A percentile compares a stretch with the other conserved stretches of the same genome.
Conservation (phyloP, 2,888 invertebrate genomes). For the Taphrorychus bicolor region DNA sequence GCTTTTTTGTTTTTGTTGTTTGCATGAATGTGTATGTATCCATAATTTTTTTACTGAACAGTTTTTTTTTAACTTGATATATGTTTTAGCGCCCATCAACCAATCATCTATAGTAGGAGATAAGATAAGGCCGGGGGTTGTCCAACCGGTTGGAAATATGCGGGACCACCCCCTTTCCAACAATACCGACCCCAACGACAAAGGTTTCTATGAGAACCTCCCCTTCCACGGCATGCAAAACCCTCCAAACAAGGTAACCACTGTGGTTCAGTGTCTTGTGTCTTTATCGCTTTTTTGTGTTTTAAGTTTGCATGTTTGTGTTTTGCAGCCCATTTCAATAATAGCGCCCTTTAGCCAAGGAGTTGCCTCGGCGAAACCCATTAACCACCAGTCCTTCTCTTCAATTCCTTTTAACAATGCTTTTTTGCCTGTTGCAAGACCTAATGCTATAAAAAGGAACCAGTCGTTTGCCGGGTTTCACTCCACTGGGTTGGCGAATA, state of each 20-base stretch:
- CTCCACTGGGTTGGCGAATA: conserved; percentile 29
- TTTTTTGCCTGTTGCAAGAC: conserved; percentile 20
- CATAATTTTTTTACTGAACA: not conserved
- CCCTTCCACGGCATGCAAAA: conserved; percentile 95
- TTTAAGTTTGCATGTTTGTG: conserved; percentile 54
- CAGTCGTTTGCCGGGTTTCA: conserved; percentile 59
- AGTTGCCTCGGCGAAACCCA: conserved; percentile 40
- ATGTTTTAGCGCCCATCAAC: conserved; percentile 53
- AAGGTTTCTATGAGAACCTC: conserved; percentile 92
- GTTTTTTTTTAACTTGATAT: too few species aligned
- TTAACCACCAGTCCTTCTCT: not conserved
- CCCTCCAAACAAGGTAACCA: conserved; percentile 89
- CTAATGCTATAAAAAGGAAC: conserved; percentile 51
- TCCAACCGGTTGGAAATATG: conserved; percentile 59
- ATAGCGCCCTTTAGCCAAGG: conserved; percentile 64
- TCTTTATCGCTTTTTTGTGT: conserved; percentile 21
- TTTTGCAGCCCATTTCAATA: conserved; percentile 66
- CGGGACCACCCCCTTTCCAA: conserved; percentile 65
- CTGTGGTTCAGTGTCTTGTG: not conserved
- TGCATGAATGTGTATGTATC: too few species aligned
- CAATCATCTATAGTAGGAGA: conserved; percentile 63
- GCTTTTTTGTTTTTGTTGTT: too few species aligned
- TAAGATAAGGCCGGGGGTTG: conserved; percentile 61
- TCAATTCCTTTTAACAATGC: conserved; percentile 6
- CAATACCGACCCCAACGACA: conserved; percentile 59